Conservation (phyloP, 2,113 vertebrate species). For the Empidonax traillii region DNA sequence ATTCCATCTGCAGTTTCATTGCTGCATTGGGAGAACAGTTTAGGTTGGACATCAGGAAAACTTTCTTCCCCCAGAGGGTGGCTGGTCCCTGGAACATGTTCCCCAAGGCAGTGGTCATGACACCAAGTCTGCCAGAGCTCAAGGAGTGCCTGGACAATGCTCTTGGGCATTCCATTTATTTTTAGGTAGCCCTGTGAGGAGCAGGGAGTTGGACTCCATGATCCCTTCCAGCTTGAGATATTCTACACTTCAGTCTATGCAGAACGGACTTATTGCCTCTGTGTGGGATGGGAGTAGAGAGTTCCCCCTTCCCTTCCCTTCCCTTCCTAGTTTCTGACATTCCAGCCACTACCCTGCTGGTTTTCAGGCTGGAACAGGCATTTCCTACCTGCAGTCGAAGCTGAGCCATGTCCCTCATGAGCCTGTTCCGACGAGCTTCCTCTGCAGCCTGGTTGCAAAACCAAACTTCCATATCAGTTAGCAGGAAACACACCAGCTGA, state of each 20-base stretch:
- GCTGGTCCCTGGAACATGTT: not conserved
- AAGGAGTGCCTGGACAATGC: not conserved
- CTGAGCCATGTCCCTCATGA: slow-evolving; percentile 98
- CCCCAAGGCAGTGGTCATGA: not conserved
- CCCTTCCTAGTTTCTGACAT: not conserved
- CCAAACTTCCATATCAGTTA: not conserved
- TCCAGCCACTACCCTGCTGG: not conserved
- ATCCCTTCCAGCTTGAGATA: not conserved
- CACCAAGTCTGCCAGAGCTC: not conserved
- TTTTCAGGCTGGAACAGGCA: not conserved
- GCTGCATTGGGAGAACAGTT: not conserved
- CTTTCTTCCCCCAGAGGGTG: not conserved
- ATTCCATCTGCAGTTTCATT: not conserved
- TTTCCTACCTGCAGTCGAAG: slow-evolving; percentile 88
- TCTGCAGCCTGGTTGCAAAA: slow-evolving; percentile 85
- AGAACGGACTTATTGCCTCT: not conserved
- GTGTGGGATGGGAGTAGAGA: not conserved
- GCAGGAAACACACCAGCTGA: not conserved
- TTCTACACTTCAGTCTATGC: accelerated
- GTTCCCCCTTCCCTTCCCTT: not conserved
- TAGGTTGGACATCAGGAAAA: not conserved
- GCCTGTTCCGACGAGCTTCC: slow-evolving; percentile 91
- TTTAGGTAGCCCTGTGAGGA: not conserved
- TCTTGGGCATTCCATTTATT: not conserved
- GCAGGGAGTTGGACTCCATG: not conserved